Conservation (phyloP, 2,888 invertebrate genomes). For the Dicyrtoma fusca region DNA sequence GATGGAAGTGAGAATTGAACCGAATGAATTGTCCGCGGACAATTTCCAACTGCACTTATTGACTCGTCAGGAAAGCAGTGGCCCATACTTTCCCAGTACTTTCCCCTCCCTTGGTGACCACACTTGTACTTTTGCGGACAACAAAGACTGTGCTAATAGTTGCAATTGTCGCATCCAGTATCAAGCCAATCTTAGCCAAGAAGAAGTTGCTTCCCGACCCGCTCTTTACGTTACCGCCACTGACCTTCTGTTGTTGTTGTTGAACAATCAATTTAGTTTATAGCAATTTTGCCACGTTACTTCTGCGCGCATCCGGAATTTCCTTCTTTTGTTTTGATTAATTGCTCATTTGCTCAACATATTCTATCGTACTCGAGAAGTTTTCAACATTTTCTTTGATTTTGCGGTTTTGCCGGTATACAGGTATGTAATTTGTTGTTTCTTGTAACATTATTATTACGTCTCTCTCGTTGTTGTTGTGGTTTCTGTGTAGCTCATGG, state of each 20-base stretch:
- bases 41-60: conserved; percentile 29
- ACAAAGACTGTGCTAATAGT: not conserved
- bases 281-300: conserved; percentile 14
- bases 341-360: conserved; percentile 3
- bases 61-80: conserved; percentile 21
- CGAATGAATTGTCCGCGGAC: conserved; percentile 33
- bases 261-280: conserved; percentile 15
- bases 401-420: too few relatives aligned
- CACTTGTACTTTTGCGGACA: not conserved
- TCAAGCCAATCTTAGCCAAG: not conserved
- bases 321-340: too few relatives aligned
- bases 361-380: not conserved
- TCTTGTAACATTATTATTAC: too few relatives aligned
- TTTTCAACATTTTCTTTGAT: too few relatives aligned
- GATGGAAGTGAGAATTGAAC: conserved; percentile 37
- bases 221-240: not conserved
- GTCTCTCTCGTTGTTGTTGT: too few relatives aligned
- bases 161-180: not conserved
- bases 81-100: conserved; percentile 5
- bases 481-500: too few relatives aligned
- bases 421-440: too few relatives aligned
- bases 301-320: too few relatives aligned
- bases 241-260: not conserved
- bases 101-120: not conserved
- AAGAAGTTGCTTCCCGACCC: too few relatives aligned